A percentile compares a stretch with the other conserved stretches of the same genome.
phyloP scores from a whole-genome alignment of 2,113 vertebrate genomes.

The Pangasianodon hypophthalmus region DNA sequence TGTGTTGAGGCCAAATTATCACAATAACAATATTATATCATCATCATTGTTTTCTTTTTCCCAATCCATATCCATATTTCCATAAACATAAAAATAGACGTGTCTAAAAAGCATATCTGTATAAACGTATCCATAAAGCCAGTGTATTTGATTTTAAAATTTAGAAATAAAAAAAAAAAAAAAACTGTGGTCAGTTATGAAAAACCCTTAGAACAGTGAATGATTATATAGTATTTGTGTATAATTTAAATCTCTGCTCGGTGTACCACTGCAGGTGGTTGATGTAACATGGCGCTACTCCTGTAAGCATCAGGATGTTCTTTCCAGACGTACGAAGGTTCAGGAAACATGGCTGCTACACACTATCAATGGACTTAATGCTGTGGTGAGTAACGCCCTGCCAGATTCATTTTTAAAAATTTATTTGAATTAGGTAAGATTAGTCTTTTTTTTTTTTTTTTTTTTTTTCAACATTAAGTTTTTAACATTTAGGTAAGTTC shows the following conservation, averaged over 20 bases:
- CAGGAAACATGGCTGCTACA: conserved; percentile 85
- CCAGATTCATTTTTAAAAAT: background rate
- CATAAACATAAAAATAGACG: too few relatives aligned
- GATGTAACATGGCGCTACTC: conserved; percentile 98
- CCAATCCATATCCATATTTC: too few relatives aligned
- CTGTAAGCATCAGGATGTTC: conserved; percentile 88
- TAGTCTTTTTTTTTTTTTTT: background rate
- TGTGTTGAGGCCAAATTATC: too few relatives aligned
- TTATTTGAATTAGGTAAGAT: background rate
- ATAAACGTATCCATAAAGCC: too few relatives aligned
- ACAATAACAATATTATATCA: too few relatives aligned
- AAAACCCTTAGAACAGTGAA: background rate
- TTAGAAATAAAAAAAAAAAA: too few relatives aligned
- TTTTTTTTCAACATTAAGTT: background rate
- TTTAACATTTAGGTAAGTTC: background rate
- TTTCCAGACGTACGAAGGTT: conserved; percentile 82
- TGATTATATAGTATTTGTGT: background rate
- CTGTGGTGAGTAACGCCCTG: conserved; percentile 68
- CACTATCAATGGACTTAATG: conserved; percentile 82
- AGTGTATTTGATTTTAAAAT: too few relatives aligned
- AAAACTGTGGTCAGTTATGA: background rate
- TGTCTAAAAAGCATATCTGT: too few relatives aligned
- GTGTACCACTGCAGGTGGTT: conserved; percentile 78
- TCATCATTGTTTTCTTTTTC: too few relatives aligned
- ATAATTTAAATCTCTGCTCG: background rate